phyloP scores from a whole-genome alignment of 2,797 vertebrate genomes.

The Champsocephalus esox region DNA sequence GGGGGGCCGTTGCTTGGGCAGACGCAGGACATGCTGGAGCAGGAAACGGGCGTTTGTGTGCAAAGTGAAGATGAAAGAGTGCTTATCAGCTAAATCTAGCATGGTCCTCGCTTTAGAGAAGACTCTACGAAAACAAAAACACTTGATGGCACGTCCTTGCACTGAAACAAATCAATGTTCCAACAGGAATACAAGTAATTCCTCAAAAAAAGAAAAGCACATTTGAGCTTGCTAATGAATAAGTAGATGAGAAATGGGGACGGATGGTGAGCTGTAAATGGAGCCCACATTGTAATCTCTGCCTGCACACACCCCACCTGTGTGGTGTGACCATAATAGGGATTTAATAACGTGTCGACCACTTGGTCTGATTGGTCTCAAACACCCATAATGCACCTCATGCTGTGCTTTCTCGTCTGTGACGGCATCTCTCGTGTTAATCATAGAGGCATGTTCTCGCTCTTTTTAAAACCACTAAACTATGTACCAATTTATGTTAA shows the following conservation, averaged over 20 bases:
- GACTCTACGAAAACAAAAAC: neutral
- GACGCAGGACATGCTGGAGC: neutral
- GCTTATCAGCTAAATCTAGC: constrained; percentile 9
- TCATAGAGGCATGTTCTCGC: constrained; percentile 38
- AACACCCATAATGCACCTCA: constrained; percentile 43
- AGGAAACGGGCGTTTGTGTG: neutral
- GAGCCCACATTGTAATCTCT: constrained; percentile 12
- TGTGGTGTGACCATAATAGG: constrained; percentile 41
- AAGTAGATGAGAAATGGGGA: constrained; percentile 21
- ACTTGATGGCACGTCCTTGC: neutral
- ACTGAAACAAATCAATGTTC: neutral
- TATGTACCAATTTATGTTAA: neutral
- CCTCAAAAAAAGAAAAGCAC: neutral
- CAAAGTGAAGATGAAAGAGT: neutral
- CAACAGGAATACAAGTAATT: neutral
- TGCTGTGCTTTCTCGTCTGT: constrained; percentile 43
- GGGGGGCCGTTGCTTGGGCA: neutral
- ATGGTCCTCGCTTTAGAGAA: neutral
- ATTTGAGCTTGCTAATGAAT: constrained; percentile 19
- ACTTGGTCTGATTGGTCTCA: constrained; percentile 61
- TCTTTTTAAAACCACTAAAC: constrained; percentile 4
- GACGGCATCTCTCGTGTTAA: constrained; percentile 47
- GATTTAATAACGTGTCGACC: constrained; percentile 53
- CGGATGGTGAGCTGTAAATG: constrained; percentile 4
- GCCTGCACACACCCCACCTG: constrained; percentile 25